phyloP scores from a whole-genome alignment of 2,888 invertebrate species.

The Agriopis marginaria region DNA sequence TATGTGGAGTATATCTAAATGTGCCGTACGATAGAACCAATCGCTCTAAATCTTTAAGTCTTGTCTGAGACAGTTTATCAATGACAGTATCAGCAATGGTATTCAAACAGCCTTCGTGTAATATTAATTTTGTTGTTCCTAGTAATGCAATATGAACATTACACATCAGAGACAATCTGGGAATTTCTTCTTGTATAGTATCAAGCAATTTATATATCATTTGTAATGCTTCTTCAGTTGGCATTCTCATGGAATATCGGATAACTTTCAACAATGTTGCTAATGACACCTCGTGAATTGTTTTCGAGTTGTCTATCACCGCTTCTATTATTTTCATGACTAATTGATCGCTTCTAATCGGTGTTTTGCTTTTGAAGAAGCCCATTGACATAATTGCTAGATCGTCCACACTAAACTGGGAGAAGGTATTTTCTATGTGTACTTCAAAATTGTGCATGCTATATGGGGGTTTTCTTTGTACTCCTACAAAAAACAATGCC shows the following conservation, averaged over 20 bases:
- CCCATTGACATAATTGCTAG: constrained; percentile 91
- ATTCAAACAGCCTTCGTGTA: constrained; percentile 69
- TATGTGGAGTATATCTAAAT: constrained; percentile 86
- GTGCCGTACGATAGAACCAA: constrained; percentile 87
- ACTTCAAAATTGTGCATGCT: constrained; percentile 89
- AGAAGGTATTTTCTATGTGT: constrained; percentile 80
- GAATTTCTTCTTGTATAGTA: constrained; percentile 82
- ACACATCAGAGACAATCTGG: constrained; percentile 86
- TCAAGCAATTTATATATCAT: constrained; percentile 82
- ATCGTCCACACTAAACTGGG: constrained; percentile 88
- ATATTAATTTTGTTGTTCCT: constrained; percentile 80
- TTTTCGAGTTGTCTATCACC: constrained; percentile 79
- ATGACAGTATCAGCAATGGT: constrained; percentile 83
- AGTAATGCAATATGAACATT: constrained; percentile 89
- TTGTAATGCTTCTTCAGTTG: constrained; percentile 67
- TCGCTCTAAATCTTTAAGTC: constrained; percentile 92
- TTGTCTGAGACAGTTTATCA: constrained; percentile 73
- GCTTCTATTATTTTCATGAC: constrained; percentile 81
- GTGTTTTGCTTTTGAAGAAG: constrained; percentile 91
- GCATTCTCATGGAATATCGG: constrained; percentile 84
- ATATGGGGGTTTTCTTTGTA: constrained; percentile 83
- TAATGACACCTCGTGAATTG: constrained; percentile 88
- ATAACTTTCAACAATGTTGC: constrained; percentile 88
- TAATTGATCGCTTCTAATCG: constrained; percentile 83
- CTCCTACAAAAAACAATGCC: constrained; percentile 88